Conservation (phyloP, 2,113 vertebrate species). For the zebrafish (Danio rerio) region DNA sequence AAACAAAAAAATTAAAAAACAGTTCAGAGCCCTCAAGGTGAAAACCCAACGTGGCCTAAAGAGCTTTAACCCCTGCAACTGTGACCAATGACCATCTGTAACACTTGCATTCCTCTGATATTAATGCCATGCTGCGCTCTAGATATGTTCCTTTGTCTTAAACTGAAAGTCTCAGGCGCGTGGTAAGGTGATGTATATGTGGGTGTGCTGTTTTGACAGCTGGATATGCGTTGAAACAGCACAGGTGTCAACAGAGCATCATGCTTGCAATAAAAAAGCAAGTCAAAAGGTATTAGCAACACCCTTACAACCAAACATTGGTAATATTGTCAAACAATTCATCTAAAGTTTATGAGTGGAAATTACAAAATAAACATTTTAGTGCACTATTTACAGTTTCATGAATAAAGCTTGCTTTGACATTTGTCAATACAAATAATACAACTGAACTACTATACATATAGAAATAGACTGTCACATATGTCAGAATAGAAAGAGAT, state of each 20-base stretch:
- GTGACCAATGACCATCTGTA: neutral
- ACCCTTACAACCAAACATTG: neutral
- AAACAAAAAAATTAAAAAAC: neutral
- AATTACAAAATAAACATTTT: too few species aligned
- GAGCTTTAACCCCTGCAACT: conserved; percentile 1
- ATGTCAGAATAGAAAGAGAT: too few species aligned
- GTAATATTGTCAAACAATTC: neutral
- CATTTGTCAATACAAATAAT: too few species aligned
- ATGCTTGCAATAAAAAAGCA: neutral
- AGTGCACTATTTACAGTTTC: too few species aligned
- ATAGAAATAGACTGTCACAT: too few species aligned
- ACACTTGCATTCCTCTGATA: neutral
- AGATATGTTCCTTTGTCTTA: neutral
- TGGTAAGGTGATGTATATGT: neutral
- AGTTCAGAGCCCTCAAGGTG: neutral
- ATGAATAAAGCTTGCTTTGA: too few species aligned
- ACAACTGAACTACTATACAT: too few species aligned
- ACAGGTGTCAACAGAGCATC: neutral
- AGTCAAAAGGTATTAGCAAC: neutral
- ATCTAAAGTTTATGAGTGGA: neutral
- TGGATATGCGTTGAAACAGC: neutral
- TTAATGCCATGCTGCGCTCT: neutral
- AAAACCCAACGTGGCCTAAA: neutral
- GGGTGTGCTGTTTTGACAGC: conserved; percentile 1
- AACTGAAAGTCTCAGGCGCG: neutral